These are phyloP conservation scores for Tridacna crocea DNA, from an alignment of 2,888 invertebrate species.

Conservation along the genomic window DNA sequence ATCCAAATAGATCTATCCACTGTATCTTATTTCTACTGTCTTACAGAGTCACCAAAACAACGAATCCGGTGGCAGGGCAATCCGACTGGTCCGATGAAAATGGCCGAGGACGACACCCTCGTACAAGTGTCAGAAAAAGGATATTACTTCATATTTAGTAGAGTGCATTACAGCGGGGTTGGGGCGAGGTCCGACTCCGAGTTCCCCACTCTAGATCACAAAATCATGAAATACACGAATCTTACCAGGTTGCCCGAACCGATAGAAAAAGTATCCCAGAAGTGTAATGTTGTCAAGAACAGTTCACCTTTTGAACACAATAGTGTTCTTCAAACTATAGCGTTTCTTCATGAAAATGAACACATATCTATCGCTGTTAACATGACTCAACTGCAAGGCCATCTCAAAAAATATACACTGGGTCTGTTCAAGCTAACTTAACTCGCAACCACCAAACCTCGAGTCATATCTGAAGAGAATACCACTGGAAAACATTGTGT, in stretches of 20 bases:
- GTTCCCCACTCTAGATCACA: background rate
- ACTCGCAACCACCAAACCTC: no score
- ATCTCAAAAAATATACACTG: background rate
- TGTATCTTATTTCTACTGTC: no score
- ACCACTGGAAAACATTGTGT: no score
- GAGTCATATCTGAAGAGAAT: no score
- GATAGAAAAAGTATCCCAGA: background rate
- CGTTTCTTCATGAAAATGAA: background rate
- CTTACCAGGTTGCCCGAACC: background rate
- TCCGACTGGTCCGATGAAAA: background rate
- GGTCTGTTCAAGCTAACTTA: background rate
- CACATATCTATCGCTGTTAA: background rate
- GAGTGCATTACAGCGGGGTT: background rate
- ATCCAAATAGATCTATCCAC: no score
- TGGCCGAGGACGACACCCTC: background rate
- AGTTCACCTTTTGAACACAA: background rate
- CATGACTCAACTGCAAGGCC: background rate
- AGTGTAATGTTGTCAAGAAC: background rate
- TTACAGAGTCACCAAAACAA: background rate
- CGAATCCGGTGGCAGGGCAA: background rate
- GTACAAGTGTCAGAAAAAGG: background rate
- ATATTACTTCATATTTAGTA: conserved; percentile 7
- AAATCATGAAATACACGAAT: background rate
- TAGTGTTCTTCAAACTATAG: conserved; percentile 5
- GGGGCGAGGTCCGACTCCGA: background rate